Conservation (phyloP, 2,888 invertebrate species). For the Galerucella pusilla region DNA sequence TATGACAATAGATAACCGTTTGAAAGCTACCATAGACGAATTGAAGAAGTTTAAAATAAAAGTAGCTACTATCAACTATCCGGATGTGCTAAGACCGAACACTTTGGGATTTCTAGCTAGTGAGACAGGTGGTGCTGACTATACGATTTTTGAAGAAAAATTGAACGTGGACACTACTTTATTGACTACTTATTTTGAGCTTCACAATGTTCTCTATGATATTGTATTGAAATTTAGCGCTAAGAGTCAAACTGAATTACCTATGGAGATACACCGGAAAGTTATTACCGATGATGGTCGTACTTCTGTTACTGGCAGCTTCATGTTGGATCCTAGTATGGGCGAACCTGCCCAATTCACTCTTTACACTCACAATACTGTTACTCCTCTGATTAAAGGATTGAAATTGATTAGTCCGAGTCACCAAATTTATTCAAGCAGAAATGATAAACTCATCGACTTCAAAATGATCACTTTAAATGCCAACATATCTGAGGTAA, state of each 20-base stretch:
- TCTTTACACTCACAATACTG: constrained; percentile 68
- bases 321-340: constrained; percentile 68
- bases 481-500: constrained; percentile 66
- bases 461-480: constrained; percentile 67
- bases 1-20: constrained; percentile 64
- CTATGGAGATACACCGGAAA: constrained; percentile 68
- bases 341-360: constrained; percentile 68
- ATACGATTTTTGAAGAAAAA: constrained; percentile 68
- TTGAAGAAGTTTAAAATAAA: constrained; percentile 65
- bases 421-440: constrained; percentile 64
- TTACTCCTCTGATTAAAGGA: constrained; percentile 67
- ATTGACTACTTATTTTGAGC: constrained; percentile 68
- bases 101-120: constrained; percentile 66
- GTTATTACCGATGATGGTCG: constrained; percentile 67
- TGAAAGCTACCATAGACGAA: constrained; percentile 63
- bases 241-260: constrained; percentile 64
- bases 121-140: constrained; percentile 65
- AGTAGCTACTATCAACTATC: constrained; percentile 70
- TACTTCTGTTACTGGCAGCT: constrained; percentile 67
- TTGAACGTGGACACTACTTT: constrained; percentile 67
- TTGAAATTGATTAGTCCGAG: constrained; percentile 67
- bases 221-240: constrained; percentile 66
- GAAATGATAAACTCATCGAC: constrained; percentile 66
- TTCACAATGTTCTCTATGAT: constrained; percentile 66
- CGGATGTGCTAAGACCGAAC: constrained; percentile 63